Percentiles rank a stretch among this genome's conserved stretches.
Conservation (phyloP, 2,888 invertebrate species). For the Oscheius sp. region DNA sequence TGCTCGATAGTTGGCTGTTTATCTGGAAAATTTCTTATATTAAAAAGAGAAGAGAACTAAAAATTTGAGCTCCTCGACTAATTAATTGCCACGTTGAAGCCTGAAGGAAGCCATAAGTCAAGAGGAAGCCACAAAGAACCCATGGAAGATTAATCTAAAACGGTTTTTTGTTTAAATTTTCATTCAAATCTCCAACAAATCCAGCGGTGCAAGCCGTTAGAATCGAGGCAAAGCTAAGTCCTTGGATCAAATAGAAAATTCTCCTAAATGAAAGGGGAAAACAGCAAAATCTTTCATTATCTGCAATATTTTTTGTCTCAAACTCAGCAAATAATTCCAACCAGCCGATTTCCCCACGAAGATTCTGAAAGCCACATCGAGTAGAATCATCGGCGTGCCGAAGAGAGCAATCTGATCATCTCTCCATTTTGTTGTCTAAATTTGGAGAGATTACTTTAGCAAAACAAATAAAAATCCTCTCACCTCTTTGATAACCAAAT, state of each 20-base stretch:
- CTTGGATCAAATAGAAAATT: neutral
- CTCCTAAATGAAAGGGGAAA: neutral
- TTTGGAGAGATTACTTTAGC: neutral
- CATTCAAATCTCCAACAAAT: neutral
- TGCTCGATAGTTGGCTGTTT: neutral
- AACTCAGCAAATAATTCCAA: too few relatives aligned
- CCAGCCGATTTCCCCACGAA: neutral
- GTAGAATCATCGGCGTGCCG: neutral
- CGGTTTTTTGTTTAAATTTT: too few relatives aligned
- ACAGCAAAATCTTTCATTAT: neutral
- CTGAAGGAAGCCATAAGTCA: neutral
- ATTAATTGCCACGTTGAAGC: neutral
- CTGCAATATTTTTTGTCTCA: too few relatives aligned
- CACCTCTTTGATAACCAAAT: neutral
- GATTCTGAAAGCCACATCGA: neutral
- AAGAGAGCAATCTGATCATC: neutral
- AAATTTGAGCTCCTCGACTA: neutral
- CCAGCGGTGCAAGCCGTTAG: neutral
- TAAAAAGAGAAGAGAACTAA: neutral
- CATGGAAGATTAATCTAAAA: neutral
- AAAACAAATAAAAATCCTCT: too few relatives aligned
- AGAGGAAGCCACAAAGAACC: neutral
- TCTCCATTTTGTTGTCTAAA: neutral
- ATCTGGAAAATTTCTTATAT: neutral
- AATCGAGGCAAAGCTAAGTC: neutral